Evolutionary conservation across 2,888 invertebrate species (phyloP), one percentile per base, ranked within the genome.

Genomic region (Ctena decussata): DNA sequence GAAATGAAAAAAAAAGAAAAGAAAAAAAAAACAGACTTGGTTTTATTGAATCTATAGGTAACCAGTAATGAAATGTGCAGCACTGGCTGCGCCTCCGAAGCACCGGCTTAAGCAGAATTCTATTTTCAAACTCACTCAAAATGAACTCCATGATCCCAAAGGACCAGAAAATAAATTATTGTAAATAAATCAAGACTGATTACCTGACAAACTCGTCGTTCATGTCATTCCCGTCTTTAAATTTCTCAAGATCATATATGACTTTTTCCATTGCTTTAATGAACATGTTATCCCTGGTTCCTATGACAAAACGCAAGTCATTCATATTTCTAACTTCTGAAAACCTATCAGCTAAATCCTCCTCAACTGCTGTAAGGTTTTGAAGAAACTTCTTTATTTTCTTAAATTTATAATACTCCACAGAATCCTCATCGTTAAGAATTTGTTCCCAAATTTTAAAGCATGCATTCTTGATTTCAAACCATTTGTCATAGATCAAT

Each of bases 131-230:
- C n/a, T n/a, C n/a, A n/a, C n/a, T n/a, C n/a, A n/a, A n/a, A n/a
- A n/a, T n/a, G n/a, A n/a, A n/a, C n/a, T n/a, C n/a, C n/a, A n/a
- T n/a, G n/a, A n/a, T n/a, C n/a, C n/a, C n/a, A n/a, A n/a, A n/a
- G n/a, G n/a, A n/a, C n/a, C n/a, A n/a, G n/a, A n/a, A n/a, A n/a
- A n/a, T n/a, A n/a, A n/a, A n/a, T n/a, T n/a, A n/a, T n/a, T n/a
- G n/a, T n/a, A n/a, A n/a, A n/a, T n/a, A n/a, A n/a, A 32, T n/a
- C 5, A 24, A 15, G 27, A 21, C 24, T 37, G 0, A 82, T 82
- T 77, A 91, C 93, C 86, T 87, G 41, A 91, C 69, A 80, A 92
- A 92, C 21, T 71, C 49, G 2, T 82, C 79, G 44, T 89, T 87
- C 65, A 92, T 83, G 44, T 87, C 83, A 39, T 79, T 86, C 35